These are phyloP conservation scores for Oophaga sylvatica DNA, from an alignment of 2,797 vertebrate genomes.

Conservation along the genomic window DNA sequence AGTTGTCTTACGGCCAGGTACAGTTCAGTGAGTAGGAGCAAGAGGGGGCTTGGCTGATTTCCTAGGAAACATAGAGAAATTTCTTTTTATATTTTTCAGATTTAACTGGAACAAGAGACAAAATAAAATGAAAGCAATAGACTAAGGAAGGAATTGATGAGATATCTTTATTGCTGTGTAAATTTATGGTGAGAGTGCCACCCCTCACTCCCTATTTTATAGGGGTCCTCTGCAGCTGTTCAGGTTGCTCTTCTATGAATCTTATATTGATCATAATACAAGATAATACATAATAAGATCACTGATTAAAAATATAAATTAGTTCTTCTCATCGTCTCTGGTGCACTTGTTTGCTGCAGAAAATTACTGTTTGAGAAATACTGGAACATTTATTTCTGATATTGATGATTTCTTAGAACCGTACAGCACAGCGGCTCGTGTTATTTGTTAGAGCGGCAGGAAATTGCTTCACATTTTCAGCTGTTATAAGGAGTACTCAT, in stretches of 20 bases:
- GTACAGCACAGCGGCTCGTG: not conserved
- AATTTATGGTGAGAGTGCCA: not conserved
- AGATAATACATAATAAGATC: not conserved
- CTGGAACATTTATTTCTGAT: slow-evolving; percentile 21
- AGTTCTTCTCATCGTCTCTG: not conserved
- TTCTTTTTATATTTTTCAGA: too few relatives aligned
- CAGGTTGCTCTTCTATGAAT: not conserved
- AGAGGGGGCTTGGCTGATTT: too few relatives aligned
- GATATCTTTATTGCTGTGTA: not conserved
- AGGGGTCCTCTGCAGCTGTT: not conserved
- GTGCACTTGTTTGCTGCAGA: not conserved
- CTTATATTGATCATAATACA: not conserved
- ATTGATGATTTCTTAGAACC: slow-evolving; percentile 19
- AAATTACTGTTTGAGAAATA: slow-evolving; percentile 1
- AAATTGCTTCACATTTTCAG: slow-evolving; percentile 35
- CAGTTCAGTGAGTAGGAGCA: too few relatives aligned
- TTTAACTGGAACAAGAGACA: too few relatives aligned
- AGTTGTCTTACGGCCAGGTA: too few relatives aligned
- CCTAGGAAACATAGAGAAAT: too few relatives aligned
- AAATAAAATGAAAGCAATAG: too few relatives aligned
- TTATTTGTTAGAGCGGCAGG: slow-evolving; percentile 28
- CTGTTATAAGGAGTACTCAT: slow-evolving; percentile 8
- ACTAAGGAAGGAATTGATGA: too few relatives aligned
- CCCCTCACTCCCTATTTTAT: not conserved
- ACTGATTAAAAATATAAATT: slow-evolving; percentile 18